These are phyloP conservation scores for Drosophila kepulauana DNA, from an alignment of 1,140 invertebrate genomes.

Conservation along the genomic window DNA sequence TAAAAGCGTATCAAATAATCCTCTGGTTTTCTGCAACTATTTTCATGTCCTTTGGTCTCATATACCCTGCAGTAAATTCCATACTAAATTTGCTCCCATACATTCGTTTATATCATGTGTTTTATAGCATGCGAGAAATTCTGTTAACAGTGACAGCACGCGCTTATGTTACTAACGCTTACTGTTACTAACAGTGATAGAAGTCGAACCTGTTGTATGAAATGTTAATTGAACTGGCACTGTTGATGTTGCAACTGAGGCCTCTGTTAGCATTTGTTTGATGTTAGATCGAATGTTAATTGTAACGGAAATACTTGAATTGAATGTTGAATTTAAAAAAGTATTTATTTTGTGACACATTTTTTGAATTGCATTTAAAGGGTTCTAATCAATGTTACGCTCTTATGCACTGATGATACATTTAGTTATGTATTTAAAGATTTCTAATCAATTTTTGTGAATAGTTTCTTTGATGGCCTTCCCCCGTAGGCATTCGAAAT, in stretches of 20 bases:
- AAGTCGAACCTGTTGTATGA: constrained; percentile 59
- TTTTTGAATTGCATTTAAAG: no score
- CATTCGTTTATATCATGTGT: constrained; percentile 8
- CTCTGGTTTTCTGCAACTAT: not conserved
- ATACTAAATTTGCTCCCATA: not conserved
- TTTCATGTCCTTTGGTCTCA: not conserved
- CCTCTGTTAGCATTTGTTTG: not conserved
- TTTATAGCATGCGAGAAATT: constrained; percentile 69
- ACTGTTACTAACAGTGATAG: constrained; percentile 37
- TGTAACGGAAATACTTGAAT: not conserved
- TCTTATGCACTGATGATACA: no score
- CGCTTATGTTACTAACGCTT: not conserved
- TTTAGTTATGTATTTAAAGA: no score
- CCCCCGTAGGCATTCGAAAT: not conserved
- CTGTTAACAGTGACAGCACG: constrained; percentile 5
- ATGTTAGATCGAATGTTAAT: constrained; percentile 20
- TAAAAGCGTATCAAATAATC: no score
- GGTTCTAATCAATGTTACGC: no score
- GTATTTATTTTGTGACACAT: not conserved
- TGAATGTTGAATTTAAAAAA: constrained; percentile 10
- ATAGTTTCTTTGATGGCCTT: no score
- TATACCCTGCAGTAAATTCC: not conserved
- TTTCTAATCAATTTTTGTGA: no score
- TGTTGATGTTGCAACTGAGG: constrained; percentile 27
- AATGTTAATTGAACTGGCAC: constrained; percentile 27